Percentiles rank a stretch among this genome's conserved stretches.
These are phyloP conservation scores for Trichogramma dendrolimi DNA, from an alignment of 2,888 invertebrate species.

Conservation along the genomic window DNA sequence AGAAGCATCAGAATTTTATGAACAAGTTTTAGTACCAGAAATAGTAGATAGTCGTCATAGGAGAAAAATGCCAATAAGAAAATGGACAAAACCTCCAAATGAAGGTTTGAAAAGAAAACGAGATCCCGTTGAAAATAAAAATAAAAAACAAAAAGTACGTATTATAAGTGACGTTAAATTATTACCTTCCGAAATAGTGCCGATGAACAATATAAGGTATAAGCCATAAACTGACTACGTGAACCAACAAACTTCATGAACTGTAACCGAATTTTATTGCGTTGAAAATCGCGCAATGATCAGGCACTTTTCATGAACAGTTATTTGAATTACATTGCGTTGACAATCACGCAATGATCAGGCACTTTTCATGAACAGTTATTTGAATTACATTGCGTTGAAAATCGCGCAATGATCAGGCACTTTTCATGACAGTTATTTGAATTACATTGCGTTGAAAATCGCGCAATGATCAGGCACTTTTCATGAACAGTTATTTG, in stretches of 20 bases:
- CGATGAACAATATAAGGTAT: not conserved
- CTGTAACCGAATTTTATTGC: not conserved
- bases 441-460: too few species aligned
- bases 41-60: slow-evolving; percentile 1
- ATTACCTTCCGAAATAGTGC: not conserved
- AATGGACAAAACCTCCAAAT: too few species aligned
- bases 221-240: not conserved
- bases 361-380: too few species aligned
- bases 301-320: too few species aligned
- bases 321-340: too few species aligned
- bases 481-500: not conserved
- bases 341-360: too few species aligned
- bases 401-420: not conserved
- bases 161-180: not conserved
- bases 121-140: not conserved
- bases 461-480: too few species aligned
- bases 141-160: not conserved
- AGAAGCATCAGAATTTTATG: not conserved
- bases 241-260: not conserved
- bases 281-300: too few species aligned
- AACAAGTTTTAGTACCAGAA: not conserved
- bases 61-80: not conserved
- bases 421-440: not conserved
- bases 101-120: not conserved
- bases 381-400: too few species aligned